Evolutionary conservation across 2,797 vertebrate species (phyloP).

Genomic region (Echeneis naucrates): DNA sequence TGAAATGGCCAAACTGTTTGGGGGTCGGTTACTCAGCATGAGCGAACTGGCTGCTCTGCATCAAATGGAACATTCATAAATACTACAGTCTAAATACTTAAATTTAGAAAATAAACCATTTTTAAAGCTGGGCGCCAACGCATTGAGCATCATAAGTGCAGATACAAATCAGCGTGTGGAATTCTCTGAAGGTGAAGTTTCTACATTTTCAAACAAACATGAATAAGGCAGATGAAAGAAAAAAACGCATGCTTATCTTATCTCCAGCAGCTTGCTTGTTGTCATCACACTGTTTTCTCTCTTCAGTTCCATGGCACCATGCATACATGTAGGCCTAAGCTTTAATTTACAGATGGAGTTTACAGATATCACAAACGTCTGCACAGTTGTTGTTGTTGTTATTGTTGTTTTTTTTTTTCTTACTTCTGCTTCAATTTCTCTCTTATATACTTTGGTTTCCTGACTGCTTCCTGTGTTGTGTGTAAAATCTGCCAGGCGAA

Average conservation of each 20-base stretch:
- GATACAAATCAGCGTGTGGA: neutral
- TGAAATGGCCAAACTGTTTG: constrained; percentile 4
- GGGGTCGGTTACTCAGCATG: constrained; percentile 1
- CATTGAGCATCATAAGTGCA: no score
- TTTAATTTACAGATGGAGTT: no score
- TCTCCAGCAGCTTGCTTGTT: no score
- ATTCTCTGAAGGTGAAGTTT: neutral
- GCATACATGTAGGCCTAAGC: no score
- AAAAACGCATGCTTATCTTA: no score
- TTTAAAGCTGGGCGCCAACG: neutral
- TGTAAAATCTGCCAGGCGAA: neutral
- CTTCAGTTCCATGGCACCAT: no score
- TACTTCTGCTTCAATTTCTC: no score
- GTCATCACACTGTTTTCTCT: neutral
- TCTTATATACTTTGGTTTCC: neutral
- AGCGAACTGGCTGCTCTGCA: neutral
- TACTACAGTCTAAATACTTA: neutral
- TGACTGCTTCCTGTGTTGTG: neutral
- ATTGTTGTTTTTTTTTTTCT: no score
- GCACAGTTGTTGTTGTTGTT: no score
- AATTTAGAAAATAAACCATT: neutral
- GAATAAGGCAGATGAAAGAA: no score
- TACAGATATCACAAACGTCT: no score
- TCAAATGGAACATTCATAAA: neutral
- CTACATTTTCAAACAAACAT: no score